Evolutionary conservation across 1,140 invertebrate genomes (phyloP).

Genomic region (Drosophila nannoptera): DNA sequence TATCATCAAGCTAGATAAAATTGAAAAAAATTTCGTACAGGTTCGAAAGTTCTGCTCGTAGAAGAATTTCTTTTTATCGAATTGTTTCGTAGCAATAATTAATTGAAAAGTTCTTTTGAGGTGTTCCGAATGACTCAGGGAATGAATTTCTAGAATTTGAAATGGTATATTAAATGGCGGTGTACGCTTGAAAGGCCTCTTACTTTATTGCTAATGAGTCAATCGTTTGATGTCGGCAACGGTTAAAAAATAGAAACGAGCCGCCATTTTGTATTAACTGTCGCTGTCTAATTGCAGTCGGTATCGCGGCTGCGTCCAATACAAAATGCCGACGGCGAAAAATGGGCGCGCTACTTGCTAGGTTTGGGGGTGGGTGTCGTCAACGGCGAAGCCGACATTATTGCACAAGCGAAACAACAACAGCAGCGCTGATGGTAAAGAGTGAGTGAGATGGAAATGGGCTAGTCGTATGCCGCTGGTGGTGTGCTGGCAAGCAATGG

Average conservation of each 20-base stretch:
- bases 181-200: background rate
- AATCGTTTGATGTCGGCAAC: background rate
- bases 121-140: too few species aligned
- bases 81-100: too few species aligned
- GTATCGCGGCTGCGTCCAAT: constrained; percentile 38
- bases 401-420: constrained; percentile 5
- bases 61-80: too few species aligned
- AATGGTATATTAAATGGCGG: too few species aligned
- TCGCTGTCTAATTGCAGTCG: constrained; percentile 40
- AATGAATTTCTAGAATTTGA: too few species aligned
- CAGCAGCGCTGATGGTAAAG: background rate
- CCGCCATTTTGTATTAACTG: constrained; percentile 20
- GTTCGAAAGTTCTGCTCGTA: too few species aligned
- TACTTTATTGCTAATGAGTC: background rate
- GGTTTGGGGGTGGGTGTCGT: constrained; percentile 40
- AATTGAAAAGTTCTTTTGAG: too few species aligned
- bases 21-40: too few species aligned
- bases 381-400: constrained; percentile 20
- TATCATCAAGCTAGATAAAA: too few species aligned
- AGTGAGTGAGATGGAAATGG: constrained; percentile 34
- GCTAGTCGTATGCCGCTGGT: constrained; percentile 4
- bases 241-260: constrained; percentile 18
- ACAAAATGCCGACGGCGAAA: constrained; percentile 72
- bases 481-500: constrained; percentile 24
- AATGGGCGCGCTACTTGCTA: constrained; percentile 51